Evolutionary conservation across 2,888 invertebrate genomes (phyloP).

Genomic region (Nephrotoma appendiculata): DNA sequence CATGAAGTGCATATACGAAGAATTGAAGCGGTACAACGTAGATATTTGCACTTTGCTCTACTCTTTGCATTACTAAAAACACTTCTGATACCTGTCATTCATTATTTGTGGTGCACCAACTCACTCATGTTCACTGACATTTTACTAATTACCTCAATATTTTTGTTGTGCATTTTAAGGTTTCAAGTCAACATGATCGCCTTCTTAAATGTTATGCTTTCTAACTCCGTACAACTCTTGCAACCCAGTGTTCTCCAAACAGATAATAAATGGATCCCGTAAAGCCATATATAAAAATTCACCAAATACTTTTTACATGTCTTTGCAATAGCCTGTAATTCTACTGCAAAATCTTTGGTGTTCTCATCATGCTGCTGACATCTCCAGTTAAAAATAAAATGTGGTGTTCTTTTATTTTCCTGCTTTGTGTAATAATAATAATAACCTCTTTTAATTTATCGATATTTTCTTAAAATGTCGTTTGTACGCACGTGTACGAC

Average conservation of each 20-base stretch:
- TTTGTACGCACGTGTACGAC: too few species aligned
- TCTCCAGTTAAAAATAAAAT: background rate
- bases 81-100: too few species aligned
- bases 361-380: background rate
- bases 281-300: background rate
- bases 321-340: background rate
- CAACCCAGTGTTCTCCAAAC: background rate
- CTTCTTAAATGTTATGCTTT: too few species aligned
- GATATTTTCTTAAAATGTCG: background rate
- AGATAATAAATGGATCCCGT: background rate
- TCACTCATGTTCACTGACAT: too few species aligned
- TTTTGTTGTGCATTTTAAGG: too few species aligned
- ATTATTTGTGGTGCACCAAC: too few species aligned
- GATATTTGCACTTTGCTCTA: too few species aligned
- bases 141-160: too few species aligned
- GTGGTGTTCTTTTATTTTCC: background rate
- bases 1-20: too few species aligned
- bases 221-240: background rate
- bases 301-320: background rate
- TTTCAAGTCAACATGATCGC: too few species aligned
- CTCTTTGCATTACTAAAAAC: too few species aligned
- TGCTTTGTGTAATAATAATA: background rate
- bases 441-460: background rate
- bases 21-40: too few species aligned
- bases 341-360: background rate